phyloP scores from a whole-genome alignment of 2,113 vertebrate genomes.

The Tachuris rubrigastra region DNA sequence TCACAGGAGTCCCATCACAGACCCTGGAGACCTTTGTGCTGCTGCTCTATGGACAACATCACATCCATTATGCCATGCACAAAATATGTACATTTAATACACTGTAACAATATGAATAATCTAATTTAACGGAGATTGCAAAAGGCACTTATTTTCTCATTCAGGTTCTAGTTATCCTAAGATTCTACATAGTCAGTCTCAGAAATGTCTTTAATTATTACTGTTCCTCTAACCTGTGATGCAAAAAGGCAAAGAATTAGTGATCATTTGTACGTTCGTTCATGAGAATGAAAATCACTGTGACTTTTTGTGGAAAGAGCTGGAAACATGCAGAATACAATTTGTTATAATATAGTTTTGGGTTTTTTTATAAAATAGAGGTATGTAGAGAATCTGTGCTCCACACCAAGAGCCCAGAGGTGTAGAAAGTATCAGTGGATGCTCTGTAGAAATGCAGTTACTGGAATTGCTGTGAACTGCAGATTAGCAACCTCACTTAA shows the following conservation, averaged over 20 bases:
- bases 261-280: not conserved
- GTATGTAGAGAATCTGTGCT: not conserved
- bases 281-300: not conserved
- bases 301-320: not conserved
- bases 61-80: not conserved
- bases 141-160: not conserved
- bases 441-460: not conserved
- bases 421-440: not conserved
- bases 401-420: not conserved
- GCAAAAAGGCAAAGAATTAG: not conserved
- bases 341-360: not conserved
- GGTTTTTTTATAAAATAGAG: not conserved
- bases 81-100: not conserved
- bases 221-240: not conserved
- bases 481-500: not conserved
- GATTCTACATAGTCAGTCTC: not conserved
- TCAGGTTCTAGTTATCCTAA: not conserved
- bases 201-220: not conserved
- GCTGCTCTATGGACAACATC: not conserved
- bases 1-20: not conserved
- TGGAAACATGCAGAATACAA: not conserved
- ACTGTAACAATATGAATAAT: not conserved
- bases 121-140: not conserved
- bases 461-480: not conserved
- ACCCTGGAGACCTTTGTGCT: not conserved